phyloP scores from a whole-genome alignment of 2,113 vertebrate species.

The Xiphorhynchus elegans region DNA sequence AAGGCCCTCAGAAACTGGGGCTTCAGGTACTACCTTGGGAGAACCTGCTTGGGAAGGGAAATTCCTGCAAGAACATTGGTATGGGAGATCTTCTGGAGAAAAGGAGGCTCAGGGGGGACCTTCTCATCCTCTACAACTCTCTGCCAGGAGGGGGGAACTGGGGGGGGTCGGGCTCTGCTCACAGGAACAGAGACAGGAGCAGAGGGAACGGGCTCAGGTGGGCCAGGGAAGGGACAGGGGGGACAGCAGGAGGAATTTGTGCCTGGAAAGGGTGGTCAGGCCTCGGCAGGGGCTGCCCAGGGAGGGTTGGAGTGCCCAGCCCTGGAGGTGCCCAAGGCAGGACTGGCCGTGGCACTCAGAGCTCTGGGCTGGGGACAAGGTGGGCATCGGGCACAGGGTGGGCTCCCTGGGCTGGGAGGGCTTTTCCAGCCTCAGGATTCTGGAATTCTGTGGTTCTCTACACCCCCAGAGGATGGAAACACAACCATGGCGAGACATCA shows the following conservation, averaged over 20 bases:
- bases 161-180: not conserved
- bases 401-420: not conserved
- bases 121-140: not conserved
- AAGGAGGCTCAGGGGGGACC: not conserved
- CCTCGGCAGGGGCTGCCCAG: not conserved
- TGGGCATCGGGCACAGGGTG: not conserved
- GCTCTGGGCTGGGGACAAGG: not conserved
- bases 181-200: not conserved
- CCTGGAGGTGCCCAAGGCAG: not conserved
- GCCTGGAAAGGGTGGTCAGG: not conserved
- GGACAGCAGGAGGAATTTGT: not conserved
- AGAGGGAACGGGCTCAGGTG: not conserved
- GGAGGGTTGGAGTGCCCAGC: not conserved
- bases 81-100: not conserved
- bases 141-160: not conserved
- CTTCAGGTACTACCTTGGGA: not conserved
- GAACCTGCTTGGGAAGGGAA: accelerated
- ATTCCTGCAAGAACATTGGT: not conserved
- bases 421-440: not conserved
- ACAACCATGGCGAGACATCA: not conserved
- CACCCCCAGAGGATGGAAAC: not conserved
- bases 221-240: not conserved
- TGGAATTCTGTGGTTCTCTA: not conserved
- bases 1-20: not conserved
- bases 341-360: not conserved